A percentile compares a stretch with the other conserved stretches of the same genome.
These are phyloP conservation scores for Eurosta solidaginis DNA, from an alignment of 1,140 invertebrate genomes.

Conservation along the genomic window DNA sequence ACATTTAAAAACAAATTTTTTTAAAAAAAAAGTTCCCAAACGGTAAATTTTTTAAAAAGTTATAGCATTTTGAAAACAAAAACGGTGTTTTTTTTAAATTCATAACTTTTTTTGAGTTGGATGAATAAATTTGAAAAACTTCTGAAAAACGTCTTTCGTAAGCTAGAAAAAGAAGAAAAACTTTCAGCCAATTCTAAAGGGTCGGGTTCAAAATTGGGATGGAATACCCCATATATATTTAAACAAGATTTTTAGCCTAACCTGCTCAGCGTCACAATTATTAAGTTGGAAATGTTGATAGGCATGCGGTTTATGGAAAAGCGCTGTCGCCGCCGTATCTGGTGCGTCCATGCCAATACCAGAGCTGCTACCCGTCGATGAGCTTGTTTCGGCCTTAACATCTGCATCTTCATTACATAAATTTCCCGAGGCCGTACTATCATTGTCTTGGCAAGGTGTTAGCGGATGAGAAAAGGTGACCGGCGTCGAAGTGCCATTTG, in stretches of 20 bases:
- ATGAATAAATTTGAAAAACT: too few relatives aligned
- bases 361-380: constrained; percentile 58
- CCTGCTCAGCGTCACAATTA: constrained; percentile 51
- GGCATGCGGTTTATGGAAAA: constrained; percentile 59
- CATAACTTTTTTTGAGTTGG: too few relatives aligned
- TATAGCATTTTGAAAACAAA: too few relatives aligned
- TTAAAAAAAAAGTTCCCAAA: too few relatives aligned
- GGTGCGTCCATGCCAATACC: constrained; percentile 52
- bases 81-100: too few relatives aligned
- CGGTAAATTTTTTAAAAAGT: too few relatives aligned
- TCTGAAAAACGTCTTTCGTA: too few relatives aligned
- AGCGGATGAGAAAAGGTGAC: constrained; percentile 62
- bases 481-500: constrained; percentile 58
- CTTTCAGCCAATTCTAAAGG: too few relatives aligned
- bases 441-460: constrained; percentile 50
- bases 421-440: constrained; percentile 52
- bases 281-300: constrained; percentile 62
- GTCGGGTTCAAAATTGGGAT: too few relatives aligned
- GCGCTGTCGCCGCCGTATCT: constrained; percentile 60
- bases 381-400: constrained; percentile 46
- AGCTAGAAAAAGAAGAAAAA: too few relatives aligned
- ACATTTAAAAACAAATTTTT: too few relatives aligned
- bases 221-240: too few relatives aligned
- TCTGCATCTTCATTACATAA: constrained; percentile 41
- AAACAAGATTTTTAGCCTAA: constrained; percentile 30